Conservation (phyloP, 2,888 invertebrate species). For the Volucella bombylans region DNA sequence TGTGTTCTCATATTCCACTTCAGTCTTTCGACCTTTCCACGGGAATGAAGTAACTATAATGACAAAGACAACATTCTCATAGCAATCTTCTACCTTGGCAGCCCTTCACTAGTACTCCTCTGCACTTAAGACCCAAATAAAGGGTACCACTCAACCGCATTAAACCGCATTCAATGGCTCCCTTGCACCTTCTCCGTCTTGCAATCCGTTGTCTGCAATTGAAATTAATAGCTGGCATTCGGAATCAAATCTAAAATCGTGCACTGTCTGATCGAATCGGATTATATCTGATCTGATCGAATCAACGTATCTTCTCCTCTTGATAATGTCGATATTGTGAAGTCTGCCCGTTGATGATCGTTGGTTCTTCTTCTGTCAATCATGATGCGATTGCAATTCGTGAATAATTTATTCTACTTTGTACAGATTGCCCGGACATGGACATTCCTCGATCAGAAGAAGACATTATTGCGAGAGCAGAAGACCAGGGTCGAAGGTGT, state of each 20-base stretch:
- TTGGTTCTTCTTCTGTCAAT: background rate
- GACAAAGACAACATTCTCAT: no score
- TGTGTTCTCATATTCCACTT: no score
- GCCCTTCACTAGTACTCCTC: no score
- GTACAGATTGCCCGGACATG: slow-evolving; percentile 4
- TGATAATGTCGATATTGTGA: slow-evolving; percentile 20
- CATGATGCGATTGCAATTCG: slow-evolving; percentile 13
- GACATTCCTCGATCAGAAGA: background rate
- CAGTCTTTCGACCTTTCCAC: no score
- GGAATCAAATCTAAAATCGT: slow-evolving; percentile 55
- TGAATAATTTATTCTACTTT: slow-evolving; percentile 42
- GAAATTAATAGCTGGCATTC: slow-evolving; percentile 53
- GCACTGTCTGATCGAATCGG: slow-evolving; percentile 37
- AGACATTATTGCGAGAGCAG: background rate
- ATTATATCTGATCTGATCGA: slow-evolving; percentile 27
- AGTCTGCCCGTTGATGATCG: slow-evolving; percentile 5
- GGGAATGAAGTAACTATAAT: no score
- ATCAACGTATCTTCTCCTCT: slow-evolving; percentile 34
- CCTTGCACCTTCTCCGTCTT: background rate
- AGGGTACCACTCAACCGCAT: no score
- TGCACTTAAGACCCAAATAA: no score
- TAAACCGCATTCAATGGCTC: no score
- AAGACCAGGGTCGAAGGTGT: background rate
- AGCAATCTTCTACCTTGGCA: no score
- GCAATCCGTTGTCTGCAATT: slow-evolving; percentile 48